phyloP scores from a whole-genome alignment of 1,140 invertebrate genomes.

The Belonocnema kinseyi region DNA sequence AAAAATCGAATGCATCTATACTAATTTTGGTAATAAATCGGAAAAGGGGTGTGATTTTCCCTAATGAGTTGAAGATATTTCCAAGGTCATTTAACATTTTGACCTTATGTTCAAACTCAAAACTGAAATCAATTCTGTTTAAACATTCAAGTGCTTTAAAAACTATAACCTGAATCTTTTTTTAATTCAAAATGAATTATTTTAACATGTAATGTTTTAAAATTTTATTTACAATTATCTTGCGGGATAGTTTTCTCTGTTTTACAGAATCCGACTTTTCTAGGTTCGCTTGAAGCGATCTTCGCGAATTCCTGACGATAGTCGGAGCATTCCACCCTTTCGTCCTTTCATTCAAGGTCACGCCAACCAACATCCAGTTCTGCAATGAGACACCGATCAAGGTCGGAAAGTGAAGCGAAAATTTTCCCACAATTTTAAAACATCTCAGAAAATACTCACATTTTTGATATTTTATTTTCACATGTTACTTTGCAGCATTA shows the following conservation, averaged over 20 bases:
- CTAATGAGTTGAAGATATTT: no score
- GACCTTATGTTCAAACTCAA: no score
- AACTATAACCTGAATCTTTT: no score
- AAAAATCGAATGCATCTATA: no score
- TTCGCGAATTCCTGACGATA: constrained; percentile 25
- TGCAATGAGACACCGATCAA: constrained; percentile 19
- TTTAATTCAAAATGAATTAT: background rate
- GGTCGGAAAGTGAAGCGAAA: constrained; percentile 16
- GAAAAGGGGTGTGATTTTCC: no score
- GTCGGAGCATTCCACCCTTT: constrained; percentile 24
- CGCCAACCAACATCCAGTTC: constrained; percentile 29
- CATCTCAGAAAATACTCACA: no score
- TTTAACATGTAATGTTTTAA: background rate
- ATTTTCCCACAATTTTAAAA: background rate
- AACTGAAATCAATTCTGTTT: no score
- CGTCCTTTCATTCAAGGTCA: constrained; percentile 30
- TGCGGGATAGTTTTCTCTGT: background rate
- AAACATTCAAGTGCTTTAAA: no score
- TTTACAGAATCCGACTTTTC: constrained; percentile 10
- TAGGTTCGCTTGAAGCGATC: constrained; percentile 17
- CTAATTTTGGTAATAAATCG: no score
- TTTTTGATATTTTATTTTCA: no score
- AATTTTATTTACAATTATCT: background rate
- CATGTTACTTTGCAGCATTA: no score
- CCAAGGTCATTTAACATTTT: no score